These are phyloP conservation scores for Bradypodion pumilum DNA, from an alignment of 2,797 vertebrate genomes.

Conservation along the genomic window DNA sequence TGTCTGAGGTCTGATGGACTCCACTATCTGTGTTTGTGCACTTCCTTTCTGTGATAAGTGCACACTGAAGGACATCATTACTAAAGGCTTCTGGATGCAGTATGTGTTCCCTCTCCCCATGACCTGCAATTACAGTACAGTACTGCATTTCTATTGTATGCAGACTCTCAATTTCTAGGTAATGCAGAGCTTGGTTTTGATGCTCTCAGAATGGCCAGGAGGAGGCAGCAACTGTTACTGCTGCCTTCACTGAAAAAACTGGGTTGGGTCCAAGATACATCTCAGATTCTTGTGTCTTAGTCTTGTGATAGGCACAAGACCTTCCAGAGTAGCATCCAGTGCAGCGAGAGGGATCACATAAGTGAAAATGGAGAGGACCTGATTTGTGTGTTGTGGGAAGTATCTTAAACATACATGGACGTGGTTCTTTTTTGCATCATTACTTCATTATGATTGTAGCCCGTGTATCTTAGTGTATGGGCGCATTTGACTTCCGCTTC, in stretches of 20 bases:
- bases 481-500: too few relatives aligned
- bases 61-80: not conserved
- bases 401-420: not conserved
- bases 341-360: not conserved
- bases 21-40: not conserved
- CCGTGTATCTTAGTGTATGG: not conserved
- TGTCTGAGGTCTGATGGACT: not conserved
- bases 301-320: not conserved
- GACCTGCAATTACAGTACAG: too few relatives aligned
- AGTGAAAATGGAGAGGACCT: not conserved
- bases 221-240: slow-evolving; percentile 60
- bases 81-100: not conserved
- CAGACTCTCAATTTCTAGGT: not conserved
- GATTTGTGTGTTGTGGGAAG: not conserved
- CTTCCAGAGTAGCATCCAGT: not conserved
- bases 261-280: not conserved
- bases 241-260: not conserved
- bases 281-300: not conserved
- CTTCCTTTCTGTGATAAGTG: not conserved
- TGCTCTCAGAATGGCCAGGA: slow-evolving; percentile 51
- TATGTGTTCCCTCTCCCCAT: not conserved
- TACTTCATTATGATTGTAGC: not conserved
- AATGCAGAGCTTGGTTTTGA: slow-evolving; percentile 8
- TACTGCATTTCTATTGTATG: not conserved
- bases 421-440: not conserved